phyloP scores from a whole-genome alignment of 2,113 vertebrate genomes.

The Cacatua alba region DNA sequence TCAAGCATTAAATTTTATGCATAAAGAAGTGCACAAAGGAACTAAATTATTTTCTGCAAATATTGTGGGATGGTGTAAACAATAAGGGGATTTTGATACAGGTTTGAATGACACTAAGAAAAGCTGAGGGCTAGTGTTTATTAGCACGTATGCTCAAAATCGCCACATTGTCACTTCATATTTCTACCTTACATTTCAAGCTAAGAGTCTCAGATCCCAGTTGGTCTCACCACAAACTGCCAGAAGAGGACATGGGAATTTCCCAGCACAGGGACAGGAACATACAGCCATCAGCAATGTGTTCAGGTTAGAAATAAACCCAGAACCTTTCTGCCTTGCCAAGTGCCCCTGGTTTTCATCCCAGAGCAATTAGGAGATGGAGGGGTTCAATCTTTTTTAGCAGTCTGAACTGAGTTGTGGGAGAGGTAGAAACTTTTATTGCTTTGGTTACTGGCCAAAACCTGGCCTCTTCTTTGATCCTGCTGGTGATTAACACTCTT shows the following conservation, averaged over 20 bases:
- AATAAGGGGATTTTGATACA: accelerated
- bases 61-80: neutral
- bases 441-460: neutral
- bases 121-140: neutral
- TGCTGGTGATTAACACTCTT: neutral
- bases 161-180: neutral
- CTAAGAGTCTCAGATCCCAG: neutral
- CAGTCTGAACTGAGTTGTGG: neutral
- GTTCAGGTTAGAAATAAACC: neutral
- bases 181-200: neutral
- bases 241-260: neutral
- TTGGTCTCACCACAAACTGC: neutral
- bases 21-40: neutral
- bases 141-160: neutral
- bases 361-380: neutral
- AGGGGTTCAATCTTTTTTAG: neutral
- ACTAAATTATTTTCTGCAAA: neutral
- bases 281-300: neutral
- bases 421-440: neutral
- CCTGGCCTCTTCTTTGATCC: neutral
- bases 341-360: neutral
- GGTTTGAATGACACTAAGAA: neutral
- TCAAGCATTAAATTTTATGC: neutral
- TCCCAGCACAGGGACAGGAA: neutral
- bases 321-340: neutral